These are phyloP conservation scores for Rhabdomys dilectus DNA, from an alignment of 2,113 vertebrate genomes.

Conservation along the genomic window DNA sequence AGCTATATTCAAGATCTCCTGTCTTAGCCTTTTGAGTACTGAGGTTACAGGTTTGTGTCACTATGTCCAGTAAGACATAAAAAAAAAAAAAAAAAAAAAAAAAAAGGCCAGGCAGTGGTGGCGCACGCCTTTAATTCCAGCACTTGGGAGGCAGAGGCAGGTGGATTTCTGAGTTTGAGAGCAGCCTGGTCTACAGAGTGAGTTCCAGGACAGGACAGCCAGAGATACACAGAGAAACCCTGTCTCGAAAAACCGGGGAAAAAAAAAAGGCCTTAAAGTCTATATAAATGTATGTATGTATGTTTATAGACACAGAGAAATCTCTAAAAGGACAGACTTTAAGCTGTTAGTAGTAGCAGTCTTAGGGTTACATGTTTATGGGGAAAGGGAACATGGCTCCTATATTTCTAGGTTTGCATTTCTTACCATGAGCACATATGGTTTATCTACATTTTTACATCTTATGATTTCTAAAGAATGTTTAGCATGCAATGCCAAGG, in stretches of 20 bases:
- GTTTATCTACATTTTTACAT: constrained; percentile 33
- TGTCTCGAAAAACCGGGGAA: no score
- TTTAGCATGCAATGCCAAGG: neutral
- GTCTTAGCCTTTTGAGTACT: neutral
- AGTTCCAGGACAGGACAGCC: no score
- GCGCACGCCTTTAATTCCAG: no score
- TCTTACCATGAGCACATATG: constrained; percentile 24
- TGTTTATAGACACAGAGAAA: neutral
- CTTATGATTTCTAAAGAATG: constrained; percentile 34
- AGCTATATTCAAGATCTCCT: neutral
- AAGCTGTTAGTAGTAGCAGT: neutral
- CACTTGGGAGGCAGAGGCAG: no score
- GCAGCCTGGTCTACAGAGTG: no score
- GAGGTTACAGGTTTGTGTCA: neutral
- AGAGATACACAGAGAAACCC: no score
- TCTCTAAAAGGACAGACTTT: neutral
- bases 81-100: neutral
- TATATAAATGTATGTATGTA: neutral
- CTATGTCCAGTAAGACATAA: neutral
- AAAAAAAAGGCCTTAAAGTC: neutral
- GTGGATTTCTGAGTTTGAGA: no score
- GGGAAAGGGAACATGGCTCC: neutral
- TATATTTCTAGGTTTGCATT: constrained; percentile 50
- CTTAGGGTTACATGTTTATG: neutral
- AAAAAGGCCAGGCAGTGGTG: neutral